Conservation (phyloP, 2,888 invertebrate genomes). For the Cephonodes hylas region DNA sequence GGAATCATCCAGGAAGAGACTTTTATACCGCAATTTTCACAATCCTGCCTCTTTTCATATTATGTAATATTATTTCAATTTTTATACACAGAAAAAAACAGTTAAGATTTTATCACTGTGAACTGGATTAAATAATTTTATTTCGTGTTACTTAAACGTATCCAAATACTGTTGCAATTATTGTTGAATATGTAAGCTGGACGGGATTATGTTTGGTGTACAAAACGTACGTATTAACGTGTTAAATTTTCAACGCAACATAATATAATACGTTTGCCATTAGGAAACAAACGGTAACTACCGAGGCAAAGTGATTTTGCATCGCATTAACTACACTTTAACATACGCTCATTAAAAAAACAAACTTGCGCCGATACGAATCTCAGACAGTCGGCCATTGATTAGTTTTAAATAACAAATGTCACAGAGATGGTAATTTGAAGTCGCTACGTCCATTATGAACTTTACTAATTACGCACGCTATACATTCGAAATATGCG, state of each 20-base stretch:
- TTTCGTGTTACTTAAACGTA: not conserved
- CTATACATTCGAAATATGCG: slow-evolving; percentile 14
- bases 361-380: not conserved
- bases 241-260: too few species aligned
- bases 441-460: not conserved
- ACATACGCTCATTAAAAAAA: not conserved
- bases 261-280: not conserved
- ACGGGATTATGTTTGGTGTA: not conserved
- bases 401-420: slow-evolving; percentile 5
- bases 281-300: not conserved
- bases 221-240: not conserved
- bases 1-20: slow-evolving; percentile 15
- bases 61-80: not conserved
- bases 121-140: slow-evolving; percentile 16
- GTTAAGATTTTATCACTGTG: slow-evolving; percentile 14
- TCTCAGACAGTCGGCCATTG: not conserved
- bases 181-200: not conserved
- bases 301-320: not conserved
- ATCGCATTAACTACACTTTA: not conserved
- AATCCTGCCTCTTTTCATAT: not conserved
- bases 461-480: slow-evolving; percentile 11
- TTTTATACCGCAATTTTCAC: slow-evolving; percentile 20
- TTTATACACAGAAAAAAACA: not conserved
- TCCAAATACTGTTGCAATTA: not conserved
- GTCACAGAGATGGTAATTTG: not conserved